A percentile compares a stretch with the other conserved stretches of the same genome.
These are phyloP conservation scores for Thalassoma bifasciatum DNA, from an alignment of 2,113 vertebrate genomes.

Conservation along the genomic window DNA sequence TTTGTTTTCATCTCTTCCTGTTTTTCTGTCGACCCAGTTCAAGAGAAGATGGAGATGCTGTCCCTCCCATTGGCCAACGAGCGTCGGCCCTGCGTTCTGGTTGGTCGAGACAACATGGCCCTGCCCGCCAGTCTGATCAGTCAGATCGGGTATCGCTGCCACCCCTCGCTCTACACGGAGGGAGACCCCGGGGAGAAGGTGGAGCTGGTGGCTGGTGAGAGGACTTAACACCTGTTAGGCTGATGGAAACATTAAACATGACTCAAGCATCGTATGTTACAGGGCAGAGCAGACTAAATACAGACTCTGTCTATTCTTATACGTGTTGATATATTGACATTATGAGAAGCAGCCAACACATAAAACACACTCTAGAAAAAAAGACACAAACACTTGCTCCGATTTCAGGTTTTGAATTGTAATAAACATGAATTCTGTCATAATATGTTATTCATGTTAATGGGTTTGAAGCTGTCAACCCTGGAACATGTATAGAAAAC, in stretches of 20 bases:
- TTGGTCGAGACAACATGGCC: constrained; percentile 93
- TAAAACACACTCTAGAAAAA: too few relatives aligned
- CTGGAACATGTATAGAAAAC: too few relatives aligned
- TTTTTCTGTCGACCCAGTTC: constrained; percentile 72
- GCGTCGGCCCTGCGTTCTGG: constrained; percentile 94
- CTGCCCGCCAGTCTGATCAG: constrained; percentile 96
- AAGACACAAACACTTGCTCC: not conserved
- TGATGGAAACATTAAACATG: too few relatives aligned
- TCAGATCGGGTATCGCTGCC: constrained; percentile 97
- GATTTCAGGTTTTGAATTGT: too few relatives aligned
- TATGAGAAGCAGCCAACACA: too few relatives aligned
- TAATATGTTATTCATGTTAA: too few relatives aligned
- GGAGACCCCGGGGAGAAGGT: constrained; percentile 97
- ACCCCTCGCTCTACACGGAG: constrained; percentile 96
- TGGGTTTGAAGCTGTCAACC: too few relatives aligned
- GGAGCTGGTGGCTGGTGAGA: constrained; percentile 94
- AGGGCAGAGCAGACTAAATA: too few relatives aligned
- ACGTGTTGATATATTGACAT: constrained; percentile 22
- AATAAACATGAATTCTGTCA: too few relatives aligned
- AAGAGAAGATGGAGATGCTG: constrained; percentile 91
- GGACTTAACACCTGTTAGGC: too few relatives aligned
- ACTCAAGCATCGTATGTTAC: too few relatives aligned
- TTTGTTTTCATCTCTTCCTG: not conserved
- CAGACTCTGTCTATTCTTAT: too few relatives aligned
- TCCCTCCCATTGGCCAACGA: constrained; percentile 86